Percentiles rank a stretch among this genome's conserved stretches.
These are phyloP conservation scores for Narcine bancroftii DNA, from an alignment of 2,113 vertebrate genomes.

Conservation along the genomic window DNA sequence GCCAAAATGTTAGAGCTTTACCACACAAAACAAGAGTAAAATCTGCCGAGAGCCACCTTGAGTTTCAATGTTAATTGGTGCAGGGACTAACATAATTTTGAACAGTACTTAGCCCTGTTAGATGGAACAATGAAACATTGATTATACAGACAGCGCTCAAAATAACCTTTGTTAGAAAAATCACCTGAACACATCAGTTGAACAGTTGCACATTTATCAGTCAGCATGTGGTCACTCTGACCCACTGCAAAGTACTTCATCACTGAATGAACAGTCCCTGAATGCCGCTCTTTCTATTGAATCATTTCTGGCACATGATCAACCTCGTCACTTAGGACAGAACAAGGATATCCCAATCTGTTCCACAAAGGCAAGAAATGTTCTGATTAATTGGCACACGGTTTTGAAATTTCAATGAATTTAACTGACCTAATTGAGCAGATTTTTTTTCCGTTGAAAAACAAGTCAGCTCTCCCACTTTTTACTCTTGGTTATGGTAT, in stretches of 20 bases:
- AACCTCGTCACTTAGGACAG: conserved; percentile 15
- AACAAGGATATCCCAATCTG: neutral
- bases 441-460: neutral
- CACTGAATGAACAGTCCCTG: neutral
- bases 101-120: neutral
- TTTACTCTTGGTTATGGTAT: neutral
- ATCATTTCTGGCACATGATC: neutral
- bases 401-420: conserved; percentile 27
- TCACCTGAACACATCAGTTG: neutral
- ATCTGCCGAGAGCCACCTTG: no score
- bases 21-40: neutral
- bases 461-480: neutral
- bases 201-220: conserved; percentile 25
- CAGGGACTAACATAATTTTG: neutral
- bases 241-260: conserved; percentile 22
- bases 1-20: neutral
- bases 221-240: conserved; percentile 29
- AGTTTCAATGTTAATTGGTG: conserved; percentile 21
- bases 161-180: conserved; percentile 35
- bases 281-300: neutral
- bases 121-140: conserved; percentile 25
- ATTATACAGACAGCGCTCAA: conserved; percentile 24
- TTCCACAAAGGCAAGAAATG: neutral
- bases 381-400: conserved; percentile 9
- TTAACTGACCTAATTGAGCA: conserved; percentile 20